phyloP scores from a whole-genome alignment of 2,113 vertebrate species.

The Raphicerus campestris region DNA sequence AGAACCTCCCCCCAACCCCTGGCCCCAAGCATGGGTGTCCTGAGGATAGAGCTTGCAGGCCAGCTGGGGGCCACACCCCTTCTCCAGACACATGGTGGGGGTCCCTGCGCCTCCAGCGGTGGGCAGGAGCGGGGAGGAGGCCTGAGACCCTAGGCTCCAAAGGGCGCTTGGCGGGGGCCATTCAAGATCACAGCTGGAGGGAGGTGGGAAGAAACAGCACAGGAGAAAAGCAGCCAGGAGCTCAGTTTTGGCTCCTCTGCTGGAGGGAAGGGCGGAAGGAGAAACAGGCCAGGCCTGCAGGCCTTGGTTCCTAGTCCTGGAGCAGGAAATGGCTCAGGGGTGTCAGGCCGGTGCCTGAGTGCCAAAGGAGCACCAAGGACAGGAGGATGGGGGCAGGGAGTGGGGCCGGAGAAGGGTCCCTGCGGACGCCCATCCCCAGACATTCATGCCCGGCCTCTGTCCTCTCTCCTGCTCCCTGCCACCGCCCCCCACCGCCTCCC shows the following conservation, averaged over 20 bases:
- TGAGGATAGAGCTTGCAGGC: not conserved
- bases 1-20: not conserved
- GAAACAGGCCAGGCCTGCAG: not conserved
- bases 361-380: not conserved
- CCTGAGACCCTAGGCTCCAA: not conserved
- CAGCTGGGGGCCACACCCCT: not conserved
- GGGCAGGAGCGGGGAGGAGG: not conserved
- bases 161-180: no score
- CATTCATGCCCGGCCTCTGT: not conserved
- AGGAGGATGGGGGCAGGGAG: not conserved
- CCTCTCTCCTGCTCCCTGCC: constrained; percentile 28
- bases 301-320: not conserved
- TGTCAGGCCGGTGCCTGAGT: fast-evolving
- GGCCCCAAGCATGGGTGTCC: not conserved
- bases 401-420: not conserved
- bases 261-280: not conserved
- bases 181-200: not conserved
- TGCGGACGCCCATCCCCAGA: fast-evolving
- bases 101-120: not conserved
- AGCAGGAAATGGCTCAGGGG: not conserved
- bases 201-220: not conserved
- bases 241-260: not conserved
- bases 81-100: not conserved
- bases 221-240: not conserved
- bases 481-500: not conserved